Base-by-base conservation (phyloP, 2,888 invertebrate species). In the Standfussiana lucernea region DNA sequence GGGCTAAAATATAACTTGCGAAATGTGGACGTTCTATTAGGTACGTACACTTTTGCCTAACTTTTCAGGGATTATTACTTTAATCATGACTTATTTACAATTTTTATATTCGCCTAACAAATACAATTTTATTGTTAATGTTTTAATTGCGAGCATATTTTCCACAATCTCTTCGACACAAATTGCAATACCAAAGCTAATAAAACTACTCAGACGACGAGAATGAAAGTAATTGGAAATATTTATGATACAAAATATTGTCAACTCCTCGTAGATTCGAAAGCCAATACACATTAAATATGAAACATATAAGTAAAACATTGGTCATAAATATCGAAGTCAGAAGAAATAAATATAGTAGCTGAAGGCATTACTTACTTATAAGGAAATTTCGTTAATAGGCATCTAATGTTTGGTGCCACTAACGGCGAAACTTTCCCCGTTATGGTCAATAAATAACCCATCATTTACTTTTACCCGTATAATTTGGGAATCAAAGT, bases 371-470 rank as follows among this genome's bases (percentile, higher is more conserved):
- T 88, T 86, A 80, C 85, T 88, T 86, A 79, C 85, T 86, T 89
- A 84, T 84, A 84, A 88, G 86, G 86, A 89, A 90, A 90, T 91
- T 91, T 90, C 90, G 87, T 89, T 91, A 91, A 90, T 91, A 64
- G n/a, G 40, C n/a, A 91, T 91, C 88, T 91, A 92, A 93, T 92
- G 92, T 92, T 92, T 93, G 91, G 89, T 88, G 87, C 88, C 87
- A 86, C 86, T 92, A 93, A 93, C 89, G 90, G 89, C 88, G 83
- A 77, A 94, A 94, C 86, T 94, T 94, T 87, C 76, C 87, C 84
- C 88, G 88, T 93, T 91, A 92, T 85, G 89, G 90, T 89, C 90
- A 89, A 91, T 93, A 91, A 93, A 93, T 91, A 90, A 89, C 85
- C 89, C 89, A 89, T 91, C 86, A 81, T 87, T 91, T 89, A 86